Evolutionary conservation across 30 jellyfish, hydroid and myxozoan genomes (phyloP).

Genomic region (Pelagia noctiluca): DNA sequence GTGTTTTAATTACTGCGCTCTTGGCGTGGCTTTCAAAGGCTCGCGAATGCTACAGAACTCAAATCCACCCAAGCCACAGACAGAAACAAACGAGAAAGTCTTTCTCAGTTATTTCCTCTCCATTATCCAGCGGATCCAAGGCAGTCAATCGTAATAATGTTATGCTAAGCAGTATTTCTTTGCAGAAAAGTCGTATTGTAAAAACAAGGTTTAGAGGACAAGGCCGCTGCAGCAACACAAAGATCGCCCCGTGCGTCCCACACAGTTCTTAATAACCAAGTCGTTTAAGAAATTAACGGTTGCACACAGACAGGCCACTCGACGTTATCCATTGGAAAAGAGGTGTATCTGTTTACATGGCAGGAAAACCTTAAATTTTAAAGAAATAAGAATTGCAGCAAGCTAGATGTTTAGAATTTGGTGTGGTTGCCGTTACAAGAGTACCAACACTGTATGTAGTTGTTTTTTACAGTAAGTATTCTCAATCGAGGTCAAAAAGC

Average conservation of each 20-base stretch:
- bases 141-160: constrained; percentile 16
- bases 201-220: constrained; percentile 24
- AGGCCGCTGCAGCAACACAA: constrained; percentile 20
- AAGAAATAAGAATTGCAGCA: too few relatives aligned
- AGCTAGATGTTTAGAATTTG: too few relatives aligned
- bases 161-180: constrained; percentile 63
- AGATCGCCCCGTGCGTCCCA: constrained; percentile 7
- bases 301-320: constrained; percentile 11
- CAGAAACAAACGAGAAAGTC: constrained; percentile 7
- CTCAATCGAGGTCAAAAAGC: too few relatives aligned
- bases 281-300: neutral
- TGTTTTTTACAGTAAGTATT: too few relatives aligned
- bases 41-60: too few relatives aligned
- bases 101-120: constrained; percentile 16
- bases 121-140: neutral
- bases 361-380: too few relatives aligned
- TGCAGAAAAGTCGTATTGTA: constrained; percentile 30
- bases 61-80: constrained; percentile 29
- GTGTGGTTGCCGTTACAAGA: too few relatives aligned
- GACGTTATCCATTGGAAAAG: too few relatives aligned
- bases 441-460: too few relatives aligned
- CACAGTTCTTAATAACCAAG: neutral
- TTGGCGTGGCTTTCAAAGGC: too few relatives aligned
- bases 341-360: too few relatives aligned
- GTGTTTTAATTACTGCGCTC: too few relatives aligned